A percentile compares a stretch with the other conserved stretches of the same genome.
phyloP scores from a whole-genome alignment of 2,888 invertebrate genomes.

The Elysia crispata region DNA sequence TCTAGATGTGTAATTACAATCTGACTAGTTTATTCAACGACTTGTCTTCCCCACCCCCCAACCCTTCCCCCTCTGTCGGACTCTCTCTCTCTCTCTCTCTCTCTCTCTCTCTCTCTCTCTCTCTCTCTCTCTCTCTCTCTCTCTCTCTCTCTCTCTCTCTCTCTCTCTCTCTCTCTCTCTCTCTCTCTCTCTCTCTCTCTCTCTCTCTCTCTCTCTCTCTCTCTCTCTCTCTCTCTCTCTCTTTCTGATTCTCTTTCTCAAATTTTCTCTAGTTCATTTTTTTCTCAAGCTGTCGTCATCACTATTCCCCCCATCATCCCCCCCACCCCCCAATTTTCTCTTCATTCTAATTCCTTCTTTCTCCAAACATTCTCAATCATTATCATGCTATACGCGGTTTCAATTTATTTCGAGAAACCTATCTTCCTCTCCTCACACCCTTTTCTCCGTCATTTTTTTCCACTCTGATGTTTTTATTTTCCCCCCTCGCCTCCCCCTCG shows the following conservation, averaged over 20 bases:
- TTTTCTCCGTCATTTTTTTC: no score
- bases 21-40: no score
- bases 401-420: neutral
- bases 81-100: no score
- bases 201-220: constrained; percentile 13
- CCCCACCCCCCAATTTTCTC: constrained; percentile 3
- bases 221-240: constrained; percentile 29
- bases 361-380: constrained; percentile 5
- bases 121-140: neutral
- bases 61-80: no score
- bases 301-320: neutral
- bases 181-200: constrained; percentile 11
- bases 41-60: no score
- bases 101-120: no score
- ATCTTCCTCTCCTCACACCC: neutral
- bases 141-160: constrained; percentile 36
- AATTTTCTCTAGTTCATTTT: constrained; percentile 1
- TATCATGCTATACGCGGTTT: neutral
- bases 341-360: constrained; percentile 1
- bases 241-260: neutral
- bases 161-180: constrained; percentile 37
- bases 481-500: no score
- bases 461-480: no score
- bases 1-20: no score
- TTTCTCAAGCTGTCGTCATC: neutral